Conservation (phyloP, 1,140 invertebrate genomes). For the Ptiloglossa arizonensis region DNA sequence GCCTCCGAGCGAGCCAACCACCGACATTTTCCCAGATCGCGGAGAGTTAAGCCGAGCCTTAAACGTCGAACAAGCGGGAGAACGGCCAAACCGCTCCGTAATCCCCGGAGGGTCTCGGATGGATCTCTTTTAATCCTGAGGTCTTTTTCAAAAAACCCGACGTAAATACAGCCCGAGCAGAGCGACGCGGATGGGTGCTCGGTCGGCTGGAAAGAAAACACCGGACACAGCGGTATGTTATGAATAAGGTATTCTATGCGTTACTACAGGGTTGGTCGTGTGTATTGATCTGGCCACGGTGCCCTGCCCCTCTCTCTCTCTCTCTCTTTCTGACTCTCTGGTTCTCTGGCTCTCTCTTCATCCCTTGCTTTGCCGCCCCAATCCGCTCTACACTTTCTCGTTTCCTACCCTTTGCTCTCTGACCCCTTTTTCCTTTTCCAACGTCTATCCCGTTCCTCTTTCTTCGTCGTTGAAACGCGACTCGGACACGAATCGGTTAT, state of each 20-base stretch:
- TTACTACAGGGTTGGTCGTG: conserved; percentile 71
- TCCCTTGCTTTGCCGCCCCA: neutral
- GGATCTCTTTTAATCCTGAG: conserved; percentile 26
- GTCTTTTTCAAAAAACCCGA: conserved; percentile 30
- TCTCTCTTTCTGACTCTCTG: conserved; percentile 14
- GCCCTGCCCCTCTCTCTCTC: conserved; percentile 58
- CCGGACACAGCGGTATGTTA: conserved; percentile 54
- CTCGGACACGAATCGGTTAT: no score
- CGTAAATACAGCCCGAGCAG: conserved; percentile 37
- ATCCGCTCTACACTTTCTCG: conserved; percentile 28
- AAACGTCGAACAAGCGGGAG: conserved; percentile 3
- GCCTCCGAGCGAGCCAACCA: neutral
- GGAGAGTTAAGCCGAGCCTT: conserved; percentile 8
- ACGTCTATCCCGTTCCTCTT: no score
- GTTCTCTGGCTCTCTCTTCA: conserved; percentile 19
- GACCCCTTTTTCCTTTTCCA: no score
- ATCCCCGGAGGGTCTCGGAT: conserved; percentile 2
- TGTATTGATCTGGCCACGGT: conserved; percentile 74
- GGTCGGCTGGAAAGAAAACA: conserved; percentile 35
- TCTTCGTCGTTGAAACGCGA: no score
- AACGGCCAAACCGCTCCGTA: neutral
- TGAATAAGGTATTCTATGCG: conserved; percentile 73
- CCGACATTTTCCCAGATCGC: conserved; percentile 25
- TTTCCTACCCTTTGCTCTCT: neutral
- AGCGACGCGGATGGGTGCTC: neutral